Conservation (phyloP, 2,888 invertebrate genomes). For the Zygothrica quintamaculata region DNA sequence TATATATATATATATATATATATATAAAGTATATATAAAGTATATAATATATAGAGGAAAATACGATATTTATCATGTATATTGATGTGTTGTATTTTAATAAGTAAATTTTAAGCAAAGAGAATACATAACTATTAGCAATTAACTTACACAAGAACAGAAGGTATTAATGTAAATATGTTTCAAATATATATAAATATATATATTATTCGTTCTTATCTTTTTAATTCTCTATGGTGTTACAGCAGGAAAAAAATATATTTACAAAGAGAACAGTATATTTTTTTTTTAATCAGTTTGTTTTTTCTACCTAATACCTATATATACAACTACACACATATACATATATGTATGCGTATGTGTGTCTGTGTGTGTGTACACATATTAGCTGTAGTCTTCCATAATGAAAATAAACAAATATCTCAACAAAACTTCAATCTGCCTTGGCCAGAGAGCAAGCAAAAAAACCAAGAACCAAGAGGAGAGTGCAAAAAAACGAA, state of each 20-base stretch:
- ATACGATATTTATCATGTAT: slow-evolving; percentile 47
- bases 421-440: slow-evolving; percentile 35
- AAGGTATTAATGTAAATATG: slow-evolving; percentile 14
- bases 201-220: no score
- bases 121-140: slow-evolving; percentile 31
- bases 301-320: slow-evolving; percentile 6
- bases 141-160: slow-evolving; percentile 27
- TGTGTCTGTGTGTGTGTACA: slow-evolving; percentile 11
- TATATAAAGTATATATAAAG: slow-evolving; percentile 10
- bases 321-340: slow-evolving; percentile 7
- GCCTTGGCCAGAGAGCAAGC: slow-evolving; percentile 37
- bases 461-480: slow-evolving; percentile 38
- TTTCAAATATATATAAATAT: no score
- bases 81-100: slow-evolving; percentile 63
- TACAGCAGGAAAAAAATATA: no score
- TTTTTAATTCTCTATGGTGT: no score
- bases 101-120: slow-evolving; percentile 47
- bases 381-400: slow-evolving; percentile 72
- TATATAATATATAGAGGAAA: slow-evolving; percentile 14
- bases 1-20: slow-evolving; percentile 3
- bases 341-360: background rate
- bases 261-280: background rate
- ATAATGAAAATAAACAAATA: no score
- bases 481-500: slow-evolving; percentile 32
- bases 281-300: no score